Base-by-base conservation (phyloP, 2,113 vertebrate genomes). In the Clinocottus analis region DNA sequence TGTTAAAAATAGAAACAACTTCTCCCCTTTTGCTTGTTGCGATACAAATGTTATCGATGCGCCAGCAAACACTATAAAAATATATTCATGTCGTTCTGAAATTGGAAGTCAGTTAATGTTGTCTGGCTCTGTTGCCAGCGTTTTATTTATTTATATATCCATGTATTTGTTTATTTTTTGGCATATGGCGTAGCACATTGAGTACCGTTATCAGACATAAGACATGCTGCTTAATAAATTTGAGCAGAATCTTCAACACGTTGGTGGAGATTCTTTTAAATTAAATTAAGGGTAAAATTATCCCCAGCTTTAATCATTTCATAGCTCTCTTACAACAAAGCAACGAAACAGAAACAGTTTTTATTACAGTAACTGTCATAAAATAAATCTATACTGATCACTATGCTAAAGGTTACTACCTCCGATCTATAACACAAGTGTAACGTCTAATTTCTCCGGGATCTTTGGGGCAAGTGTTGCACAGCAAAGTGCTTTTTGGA, bases 21-120 rank as follows among this genome's bases (percentile, higher is more conserved):
- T 90, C 51, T 85, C 76, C 79, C 13, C 17, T 85, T 85, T 51
- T 87, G 35, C 73, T 78, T 70, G 49, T 83, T 80, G 82, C 77
- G 75, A 83, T 91, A 90, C 61, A 93, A 94, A 94, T 85, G 85
- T 80, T 71, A 77, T 77, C 68, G 25, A 82, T 70, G 77, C 80
- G 74, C 64, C 71, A 78, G 74, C 86, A 82, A 75, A 77, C 82
- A 58, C 71, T 94, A 93, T 78, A 94, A 94, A 95, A 94, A 95
- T 94, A 95, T 83, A 93, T 77, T 77, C 73, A 75, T 91, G 75
- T 91, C 58, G 86, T 90, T 80, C 66, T 85, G 71, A 89, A 89
- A 92, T 84, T 91, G 88, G 86, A 91, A 88, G 85, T 89, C 75
- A 73, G 74, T 78, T 87, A 35, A 69, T 86, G 33, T 84, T 83